Conservation (phyloP, 2,888 invertebrate species). For the Cyrtodaria siliqua region DNA sequence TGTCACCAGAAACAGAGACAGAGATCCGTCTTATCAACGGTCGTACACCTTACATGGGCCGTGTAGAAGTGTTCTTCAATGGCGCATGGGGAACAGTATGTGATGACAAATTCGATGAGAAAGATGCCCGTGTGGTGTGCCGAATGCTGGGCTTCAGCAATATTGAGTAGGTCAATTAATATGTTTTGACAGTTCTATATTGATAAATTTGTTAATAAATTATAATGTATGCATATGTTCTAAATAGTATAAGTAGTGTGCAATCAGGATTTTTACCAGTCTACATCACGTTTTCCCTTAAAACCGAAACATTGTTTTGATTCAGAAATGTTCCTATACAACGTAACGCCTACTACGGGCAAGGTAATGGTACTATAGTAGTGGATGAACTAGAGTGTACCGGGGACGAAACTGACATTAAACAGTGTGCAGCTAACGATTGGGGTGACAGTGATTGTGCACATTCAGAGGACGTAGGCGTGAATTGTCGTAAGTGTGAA, state of each 20-base stretch:
- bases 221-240: too few relatives aligned
- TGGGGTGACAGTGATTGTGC: constrained; percentile 1
- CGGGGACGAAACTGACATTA: background rate
- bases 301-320: too few relatives aligned
- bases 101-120: constrained; percentile 1
- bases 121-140: too few relatives aligned
- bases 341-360: background rate
- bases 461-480: constrained; percentile 22
- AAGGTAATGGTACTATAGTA: background rate
- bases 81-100: too few relatives aligned
- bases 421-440: background rate
- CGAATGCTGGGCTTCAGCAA: constrained; percentile 4
- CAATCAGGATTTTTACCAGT: too few relatives aligned
- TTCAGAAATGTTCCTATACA: background rate
- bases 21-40: background rate
- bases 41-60: constrained; percentile 4
- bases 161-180: too few relatives aligned
- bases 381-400: background rate
- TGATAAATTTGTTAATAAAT: too few relatives aligned
- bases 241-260: too few relatives aligned
- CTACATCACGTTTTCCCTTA: too few relatives aligned
- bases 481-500: constrained; percentile 30
- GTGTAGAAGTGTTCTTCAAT: constrained; percentile 10
- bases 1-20: too few relatives aligned
- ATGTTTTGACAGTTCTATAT: too few relatives aligned